Base-by-base conservation (phyloP, 2,797 vertebrate species). In the Otus scops region DNA sequence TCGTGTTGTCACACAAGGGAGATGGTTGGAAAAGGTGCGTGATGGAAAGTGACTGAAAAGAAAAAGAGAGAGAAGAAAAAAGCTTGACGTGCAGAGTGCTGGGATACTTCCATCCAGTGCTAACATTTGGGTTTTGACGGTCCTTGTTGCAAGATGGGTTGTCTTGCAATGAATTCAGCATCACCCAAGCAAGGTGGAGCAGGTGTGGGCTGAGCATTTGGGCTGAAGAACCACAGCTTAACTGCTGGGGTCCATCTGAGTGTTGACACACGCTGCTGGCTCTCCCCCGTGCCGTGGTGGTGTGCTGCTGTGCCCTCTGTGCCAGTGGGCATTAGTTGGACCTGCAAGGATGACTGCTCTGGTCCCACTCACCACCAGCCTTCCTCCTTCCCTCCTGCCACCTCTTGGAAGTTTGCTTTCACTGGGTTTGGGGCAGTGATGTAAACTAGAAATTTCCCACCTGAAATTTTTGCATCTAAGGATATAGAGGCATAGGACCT, bases 61-160 rank as follows among this genome's bases (percentile, higher is more conserved):
- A 39, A 45, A 70, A 67, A 13, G 30, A 65, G 24, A 51, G 14
- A 60, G 28, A 39, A 64, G 50, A 38, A 76, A 70, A 94, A 48
- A 67, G 3, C 27, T 45, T 85, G n/a, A 11, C 1, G 0, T 65
- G 43, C 32, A 63, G 20, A 3, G 3, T 34, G 9, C 43, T 28
- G 38, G 28, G 11, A 21, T 81, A 5, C 12, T 69, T 86, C 5
- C 4, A 20, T 28, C 13, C 70, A 43, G 27, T 24, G n/a, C 32
- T 51, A 54, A 32, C 14, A 3, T 45, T 28, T 1, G 2, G 30
- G 9, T n/a, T 89, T 91, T 80, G 60, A 14, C 26, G 27, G 24
- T 60, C 22, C 57, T 79, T 0, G 0, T 57, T 51, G 50, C 22
- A 43, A 51, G 19, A 15, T 39, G n/a, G 13, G 4, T 26, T 53